Evolutionary conservation across 2,888 invertebrate genomes (phyloP).

Genomic region (Drosophila mercatorum): DNA sequence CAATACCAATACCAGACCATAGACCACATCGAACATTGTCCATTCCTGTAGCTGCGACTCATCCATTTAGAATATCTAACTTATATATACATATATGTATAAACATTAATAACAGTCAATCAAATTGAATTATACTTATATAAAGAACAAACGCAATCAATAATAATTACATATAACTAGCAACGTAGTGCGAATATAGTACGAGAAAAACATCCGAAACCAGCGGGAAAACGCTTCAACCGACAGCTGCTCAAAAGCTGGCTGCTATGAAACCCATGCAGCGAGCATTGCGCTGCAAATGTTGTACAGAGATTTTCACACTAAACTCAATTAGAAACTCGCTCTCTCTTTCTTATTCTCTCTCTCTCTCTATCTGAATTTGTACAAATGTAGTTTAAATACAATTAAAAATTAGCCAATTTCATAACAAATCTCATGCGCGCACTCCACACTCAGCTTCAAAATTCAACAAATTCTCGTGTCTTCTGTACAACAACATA

Average conservation of each 20-base stretch:
- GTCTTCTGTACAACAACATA: slow-evolving; percentile 20
- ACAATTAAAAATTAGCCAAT: slow-evolving; percentile 10
- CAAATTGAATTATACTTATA: slow-evolving; percentile 17
- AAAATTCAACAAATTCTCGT: neutral
- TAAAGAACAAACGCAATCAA: slow-evolving; percentile 24
- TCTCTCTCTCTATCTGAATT: neutral
- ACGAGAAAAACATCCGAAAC: neutral
- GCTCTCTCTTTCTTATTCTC: neutral
- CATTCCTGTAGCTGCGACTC: slow-evolving; percentile 44
- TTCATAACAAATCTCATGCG: slow-evolving; percentile 39
- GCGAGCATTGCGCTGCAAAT: neutral
- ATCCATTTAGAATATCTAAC: slow-evolving; percentile 3
- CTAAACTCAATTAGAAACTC: neutral
- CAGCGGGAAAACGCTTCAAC: slow-evolving; percentile 3
- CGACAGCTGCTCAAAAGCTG: slow-evolving; percentile 36
- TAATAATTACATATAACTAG: slow-evolving; percentile 20
- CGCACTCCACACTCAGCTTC: slow-evolving; percentile 18
- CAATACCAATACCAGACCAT: slow-evolving; percentile 7
- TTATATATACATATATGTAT: slow-evolving; percentile 13
- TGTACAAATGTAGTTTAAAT: slow-evolving; percentile 21
- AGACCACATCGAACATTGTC: slow-evolving; percentile 32
- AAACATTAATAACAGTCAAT: slow-evolving; percentile 30
- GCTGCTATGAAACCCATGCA: slow-evolving; percentile 15
- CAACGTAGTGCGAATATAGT: slow-evolving; percentile 8
- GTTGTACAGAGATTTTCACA: slow-evolving; percentile 32